Conservation (phyloP, 2,888 invertebrate genomes). For the Aporophyla lueneburgensis region DNA sequence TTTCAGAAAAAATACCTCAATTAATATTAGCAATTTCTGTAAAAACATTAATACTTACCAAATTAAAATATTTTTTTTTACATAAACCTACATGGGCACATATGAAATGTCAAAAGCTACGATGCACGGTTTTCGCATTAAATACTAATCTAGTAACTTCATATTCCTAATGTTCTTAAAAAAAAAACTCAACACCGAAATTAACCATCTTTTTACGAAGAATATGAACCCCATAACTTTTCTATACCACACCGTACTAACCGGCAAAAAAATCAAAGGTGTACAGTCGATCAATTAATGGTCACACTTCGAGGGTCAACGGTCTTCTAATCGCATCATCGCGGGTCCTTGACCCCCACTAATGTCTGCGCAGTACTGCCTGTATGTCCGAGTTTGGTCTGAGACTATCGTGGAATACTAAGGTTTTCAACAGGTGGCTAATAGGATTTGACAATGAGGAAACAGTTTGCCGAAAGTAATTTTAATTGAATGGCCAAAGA, state of each 20-base stretch:
- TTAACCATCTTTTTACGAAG: not conserved
- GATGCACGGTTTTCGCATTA: too few species aligned
- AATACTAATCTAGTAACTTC: not conserved
- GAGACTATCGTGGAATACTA: slow-evolving; percentile 65
- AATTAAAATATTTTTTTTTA: too few species aligned
- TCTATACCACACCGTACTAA: not conserved
- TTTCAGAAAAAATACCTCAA: not conserved
- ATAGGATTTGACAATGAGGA: not conserved
- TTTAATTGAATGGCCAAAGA: not conserved
- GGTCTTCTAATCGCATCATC: slow-evolving; percentile 85
- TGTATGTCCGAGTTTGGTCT: slow-evolving; percentile 50
- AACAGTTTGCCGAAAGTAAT: not conserved
- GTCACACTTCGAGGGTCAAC: slow-evolving; percentile 76
- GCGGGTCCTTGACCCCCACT: slow-evolving; percentile 73
- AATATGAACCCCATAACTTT: not conserved
- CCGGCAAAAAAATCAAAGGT: slow-evolving; percentile 51
- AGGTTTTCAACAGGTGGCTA: slow-evolving; percentile 36
- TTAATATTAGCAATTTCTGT: not conserved
- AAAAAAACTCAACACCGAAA: not conserved
- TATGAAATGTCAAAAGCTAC: too few species aligned
- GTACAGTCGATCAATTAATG: slow-evolving; percentile 70
- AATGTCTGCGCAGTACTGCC: slow-evolving; percentile 48
- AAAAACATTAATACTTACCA: not conserved
- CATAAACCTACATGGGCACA: too few species aligned
- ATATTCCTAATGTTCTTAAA: not conserved